Evolutionary conservation across 2,797 vertebrate species (phyloP).

Genomic region (Xenops minutus): DNA sequence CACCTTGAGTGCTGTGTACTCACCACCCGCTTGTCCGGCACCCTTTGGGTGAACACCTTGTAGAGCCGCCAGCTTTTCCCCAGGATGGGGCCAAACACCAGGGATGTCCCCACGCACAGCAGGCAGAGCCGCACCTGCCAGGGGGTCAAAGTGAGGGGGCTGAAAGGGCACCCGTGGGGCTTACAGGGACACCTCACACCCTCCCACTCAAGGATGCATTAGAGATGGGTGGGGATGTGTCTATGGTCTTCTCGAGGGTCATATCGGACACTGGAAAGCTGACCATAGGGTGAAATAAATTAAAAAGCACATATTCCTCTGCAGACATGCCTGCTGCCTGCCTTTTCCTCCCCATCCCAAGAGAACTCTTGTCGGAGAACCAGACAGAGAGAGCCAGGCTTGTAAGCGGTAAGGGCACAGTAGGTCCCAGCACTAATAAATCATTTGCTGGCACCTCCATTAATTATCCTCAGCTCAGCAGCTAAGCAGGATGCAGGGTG

Average conservation of each 20-base stretch:
- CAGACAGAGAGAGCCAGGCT: background rate
- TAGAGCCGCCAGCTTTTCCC: conserved; percentile 98
- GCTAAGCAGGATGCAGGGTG: background rate
- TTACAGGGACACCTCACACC: fast-evolving
- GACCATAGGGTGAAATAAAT: background rate
- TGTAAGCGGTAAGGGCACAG: background rate
- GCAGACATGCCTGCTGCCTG: background rate
- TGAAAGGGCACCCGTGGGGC: background rate
- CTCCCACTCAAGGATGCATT: background rate
- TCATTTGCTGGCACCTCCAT: background rate
- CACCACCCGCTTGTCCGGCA: conserved; percentile 95
- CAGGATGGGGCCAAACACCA: conserved; percentile 92
- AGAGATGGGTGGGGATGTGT: too few relatives aligned
- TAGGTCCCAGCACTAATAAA: background rate
- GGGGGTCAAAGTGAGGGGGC: background rate
- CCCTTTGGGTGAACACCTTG: conserved; percentile 92
- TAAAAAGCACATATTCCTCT: background rate
- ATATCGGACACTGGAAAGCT: background rate
- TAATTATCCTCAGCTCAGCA: background rate
- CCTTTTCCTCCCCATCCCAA: background rate
- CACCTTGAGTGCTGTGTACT: background rate
- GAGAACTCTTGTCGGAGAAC: background rate
- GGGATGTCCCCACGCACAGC: conserved; percentile 88
- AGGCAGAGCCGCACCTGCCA: conserved; percentile 85
- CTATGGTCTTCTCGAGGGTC: background rate